Evolutionary conservation across 2,113 vertebrate species (phyloP), one percentile per base, ranked within the genome.

Genomic region (Chaenocephalus aceratus): DNA sequence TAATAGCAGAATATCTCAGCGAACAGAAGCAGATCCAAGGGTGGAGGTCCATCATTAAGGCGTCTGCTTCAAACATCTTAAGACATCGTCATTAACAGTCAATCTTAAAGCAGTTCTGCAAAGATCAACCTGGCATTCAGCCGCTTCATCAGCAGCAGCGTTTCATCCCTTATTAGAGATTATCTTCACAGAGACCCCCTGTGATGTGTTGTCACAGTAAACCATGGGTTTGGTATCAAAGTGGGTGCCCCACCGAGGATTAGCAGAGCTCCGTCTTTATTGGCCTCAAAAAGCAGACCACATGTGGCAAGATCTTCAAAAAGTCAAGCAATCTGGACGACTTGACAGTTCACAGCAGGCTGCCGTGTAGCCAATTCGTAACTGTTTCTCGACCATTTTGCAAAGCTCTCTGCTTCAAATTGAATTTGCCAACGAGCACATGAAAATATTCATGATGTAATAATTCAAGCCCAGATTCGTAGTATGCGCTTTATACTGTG

Each of bases 131-230:
- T 72, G 75, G 80, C 66, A 60, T 76, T 88, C 72, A 79, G 61
- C 73, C n/a, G 56, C 74, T 63, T 89, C 82, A 65, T 93, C 87
- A 86, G 72, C 74, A 76, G 77, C 18, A 72, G 51, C 53, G 64
- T 84, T 93, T 92, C 84, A 86, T 88, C 72, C 88, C 86, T 93
- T 91, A 94, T 94, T 91, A 94, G 91, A 93, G 92, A 95, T 95
- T 91, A 95, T 78, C 87, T 92, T 90, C 92, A 89, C 83, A 93
- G 82, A 92, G 87, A 88, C 91, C 90, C 91, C 91, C 93, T 88
- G 85, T 89, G 67, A 90, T 23, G 88, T 54, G 77, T 86, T 93
- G 94, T 94, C 94, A 93, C 93, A 85, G 91, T 91, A 88, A 92
- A 88, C 91, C 83, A 82, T 78, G 77, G 86, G 88, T 62, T 69